A percentile compares a stretch with the other conserved stretches of the same genome.
Evolutionary conservation across 2,888 invertebrate genomes (phyloP).

Genomic region (Tricholauxania praeusta): DNA sequence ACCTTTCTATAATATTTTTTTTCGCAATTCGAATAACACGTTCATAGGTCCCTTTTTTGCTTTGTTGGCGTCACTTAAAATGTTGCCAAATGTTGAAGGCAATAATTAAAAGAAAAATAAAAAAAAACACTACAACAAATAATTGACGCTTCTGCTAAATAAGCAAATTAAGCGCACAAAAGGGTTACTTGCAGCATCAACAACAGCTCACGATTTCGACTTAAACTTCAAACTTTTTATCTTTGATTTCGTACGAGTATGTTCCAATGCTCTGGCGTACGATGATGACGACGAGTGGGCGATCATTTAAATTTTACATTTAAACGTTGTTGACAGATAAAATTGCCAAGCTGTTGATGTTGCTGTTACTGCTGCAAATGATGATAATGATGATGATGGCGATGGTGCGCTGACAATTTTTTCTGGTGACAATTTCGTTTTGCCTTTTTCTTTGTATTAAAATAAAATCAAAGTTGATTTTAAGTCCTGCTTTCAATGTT

Average conservation of each 20-base stretch:
- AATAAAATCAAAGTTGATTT: neutral
- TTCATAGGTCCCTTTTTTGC: too few relatives aligned
- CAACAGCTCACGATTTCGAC: conserved; percentile 26
- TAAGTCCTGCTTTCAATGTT: conserved; percentile 9
- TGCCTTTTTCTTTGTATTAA: conserved; percentile 21
- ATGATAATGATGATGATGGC: conserved; percentile 19
- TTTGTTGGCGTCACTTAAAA: neutral
- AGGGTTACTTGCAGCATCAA: neutral
- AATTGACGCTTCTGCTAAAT: neutral
- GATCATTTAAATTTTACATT: conserved; percentile 48
- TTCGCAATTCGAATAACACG: too few relatives aligned
- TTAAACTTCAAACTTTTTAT: neutral
- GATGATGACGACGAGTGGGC: conserved; percentile 45
- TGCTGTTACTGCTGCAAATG: conserved; percentile 27
- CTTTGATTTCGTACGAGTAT: too few relatives aligned
- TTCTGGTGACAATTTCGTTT: conserved; percentile 10
- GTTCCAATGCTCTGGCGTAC: too few relatives aligned
- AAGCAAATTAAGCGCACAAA: neutral
- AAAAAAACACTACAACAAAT: neutral
- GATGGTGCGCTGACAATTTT: conserved; percentile 32
- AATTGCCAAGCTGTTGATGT: conserved; percentile 43
- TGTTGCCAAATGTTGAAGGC: conserved; percentile 6
- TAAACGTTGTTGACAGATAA: conserved; percentile 53
- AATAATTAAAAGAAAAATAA: neutral
- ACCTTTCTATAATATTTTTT: neutral